Evolutionary conservation across 2,797 vertebrate species (phyloP).

Genomic region (Channallabes apus): DNA sequence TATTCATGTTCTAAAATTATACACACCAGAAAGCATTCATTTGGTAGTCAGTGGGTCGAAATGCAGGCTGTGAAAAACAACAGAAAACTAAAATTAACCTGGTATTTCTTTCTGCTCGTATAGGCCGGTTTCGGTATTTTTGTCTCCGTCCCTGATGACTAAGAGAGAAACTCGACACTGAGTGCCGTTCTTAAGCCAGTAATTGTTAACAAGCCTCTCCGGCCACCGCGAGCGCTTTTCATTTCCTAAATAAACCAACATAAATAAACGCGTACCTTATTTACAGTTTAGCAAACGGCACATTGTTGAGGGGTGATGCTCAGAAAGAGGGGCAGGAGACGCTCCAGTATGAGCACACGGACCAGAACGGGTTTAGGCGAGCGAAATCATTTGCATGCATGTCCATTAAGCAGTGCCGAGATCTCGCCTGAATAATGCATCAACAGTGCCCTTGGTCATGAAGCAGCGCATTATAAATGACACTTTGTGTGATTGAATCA

Average conservation of each 20-base stretch:
- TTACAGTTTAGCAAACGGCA: background rate
- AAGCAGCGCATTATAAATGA: slow-evolving; percentile 47
- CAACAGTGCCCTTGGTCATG: slow-evolving; percentile 51
- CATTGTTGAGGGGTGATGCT: slow-evolving; percentile 1
- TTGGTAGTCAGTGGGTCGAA: background rate
- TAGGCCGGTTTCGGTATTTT: background rate
- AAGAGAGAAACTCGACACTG: background rate
- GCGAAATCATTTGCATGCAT: slow-evolving; percentile 51
- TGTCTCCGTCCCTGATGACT: background rate
- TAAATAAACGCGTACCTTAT: background rate
- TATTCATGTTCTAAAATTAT: slow-evolving; percentile 32
- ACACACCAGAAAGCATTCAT: background rate
- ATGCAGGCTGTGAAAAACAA: slow-evolving; percentile 5
- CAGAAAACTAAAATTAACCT: background rate
- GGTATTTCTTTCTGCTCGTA: background rate
- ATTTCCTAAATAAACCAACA: slow-evolving; percentile 32
- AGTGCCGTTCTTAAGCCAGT: slow-evolving; percentile 3
- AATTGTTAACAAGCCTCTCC: slow-evolving; percentile 30
- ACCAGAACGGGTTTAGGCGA: slow-evolving; percentile 28
- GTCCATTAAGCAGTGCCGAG: slow-evolving; percentile 44
- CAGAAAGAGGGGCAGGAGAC: background rate
- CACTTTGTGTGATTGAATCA: slow-evolving; percentile 37
- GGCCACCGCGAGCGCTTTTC: slow-evolving; percentile 17
- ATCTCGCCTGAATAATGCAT: slow-evolving; percentile 54
- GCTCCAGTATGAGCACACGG: background rate